Percentiles rank a stretch among this genome's conserved stretches.
These are phyloP conservation scores for Glaucidium brasilianum DNA, from an alignment of 2,113 vertebrate species.

Conservation along the genomic window DNA sequence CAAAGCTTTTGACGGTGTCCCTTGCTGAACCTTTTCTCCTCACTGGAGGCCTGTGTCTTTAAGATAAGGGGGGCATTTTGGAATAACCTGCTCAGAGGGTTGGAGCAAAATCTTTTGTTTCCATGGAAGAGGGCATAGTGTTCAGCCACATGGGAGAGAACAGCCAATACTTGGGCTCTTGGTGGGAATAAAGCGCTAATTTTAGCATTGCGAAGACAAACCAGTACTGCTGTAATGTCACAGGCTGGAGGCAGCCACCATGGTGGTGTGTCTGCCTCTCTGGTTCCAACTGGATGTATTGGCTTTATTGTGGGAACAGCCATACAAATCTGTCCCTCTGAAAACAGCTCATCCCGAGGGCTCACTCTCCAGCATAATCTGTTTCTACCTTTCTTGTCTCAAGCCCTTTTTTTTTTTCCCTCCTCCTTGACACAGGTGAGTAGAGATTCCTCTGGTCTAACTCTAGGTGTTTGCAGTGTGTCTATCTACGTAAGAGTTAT, in stretches of 20 bases:
- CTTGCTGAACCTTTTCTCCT: neutral
- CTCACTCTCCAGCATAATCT: neutral
- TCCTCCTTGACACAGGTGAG: neutral
- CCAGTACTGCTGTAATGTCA: neutral
- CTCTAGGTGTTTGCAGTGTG: neutral
- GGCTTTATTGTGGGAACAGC: neutral
- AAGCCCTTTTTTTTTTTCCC: neutral
- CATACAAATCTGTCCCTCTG: neutral
- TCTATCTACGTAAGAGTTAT: neutral
- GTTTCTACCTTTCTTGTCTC: neutral
- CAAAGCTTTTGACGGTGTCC: neutral
- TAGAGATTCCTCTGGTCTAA: neutral
- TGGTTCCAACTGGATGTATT: neutral
- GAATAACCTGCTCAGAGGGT: neutral
- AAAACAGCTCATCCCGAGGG: neutral
- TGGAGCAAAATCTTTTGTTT: neutral
- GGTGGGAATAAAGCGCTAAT: neutral
- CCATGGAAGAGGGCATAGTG: neutral
- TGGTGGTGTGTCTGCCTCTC: neutral
- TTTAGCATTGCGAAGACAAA: slow-evolving; percentile 20
- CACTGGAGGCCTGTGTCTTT: neutral
- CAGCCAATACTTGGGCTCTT: neutral
- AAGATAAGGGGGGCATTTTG: neutral
- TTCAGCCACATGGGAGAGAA: neutral
- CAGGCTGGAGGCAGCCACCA: neutral